Conservation (phyloP, 2,797 vertebrate species). For the Sandelia bainsii region DNA sequence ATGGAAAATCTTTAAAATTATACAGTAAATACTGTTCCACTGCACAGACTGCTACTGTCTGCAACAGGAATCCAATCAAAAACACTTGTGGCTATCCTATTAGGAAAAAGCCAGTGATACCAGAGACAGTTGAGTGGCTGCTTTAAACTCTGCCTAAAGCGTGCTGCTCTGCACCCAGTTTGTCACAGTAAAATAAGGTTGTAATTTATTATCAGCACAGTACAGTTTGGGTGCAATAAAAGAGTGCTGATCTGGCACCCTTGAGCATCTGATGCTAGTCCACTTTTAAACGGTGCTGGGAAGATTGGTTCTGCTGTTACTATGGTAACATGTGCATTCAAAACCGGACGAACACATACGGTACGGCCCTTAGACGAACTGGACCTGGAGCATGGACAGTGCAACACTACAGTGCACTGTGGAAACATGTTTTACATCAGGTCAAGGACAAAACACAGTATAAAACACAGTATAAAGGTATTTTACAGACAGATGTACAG, state of each 20-base stretch:
- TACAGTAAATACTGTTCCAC: background rate
- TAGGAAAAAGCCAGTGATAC: conserved; percentile 7
- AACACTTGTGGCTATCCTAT: conserved; percentile 2
- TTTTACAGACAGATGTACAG: background rate
- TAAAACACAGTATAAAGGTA: too few species aligned
- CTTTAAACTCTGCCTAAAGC: conserved; percentile 37
- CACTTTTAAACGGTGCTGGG: conserved; percentile 46
- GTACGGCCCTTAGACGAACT: background rate
- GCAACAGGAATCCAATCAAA: conserved; percentile 6
- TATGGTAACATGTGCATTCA: conserved; percentile 16
- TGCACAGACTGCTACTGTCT: background rate
- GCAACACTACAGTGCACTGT: background rate
- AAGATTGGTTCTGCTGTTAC: conserved; percentile 51
- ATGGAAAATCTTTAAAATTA: background rate
- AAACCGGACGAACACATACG: background rate
- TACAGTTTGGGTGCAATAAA: conserved; percentile 51
- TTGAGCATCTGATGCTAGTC: conserved; percentile 37
- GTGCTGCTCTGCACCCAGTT: conserved; percentile 46
- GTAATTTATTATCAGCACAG: conserved; percentile 61
- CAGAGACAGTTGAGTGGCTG: conserved; percentile 31
- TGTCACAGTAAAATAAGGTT: conserved; percentile 59
- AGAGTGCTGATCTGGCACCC: conserved; percentile 58
- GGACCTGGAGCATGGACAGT: background rate
- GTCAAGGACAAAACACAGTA: background rate
- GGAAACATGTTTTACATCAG: background rate